phyloP scores from a whole-genome alignment of 2,113 vertebrate genomes.

The Phylloscopus trochiloides region DNA sequence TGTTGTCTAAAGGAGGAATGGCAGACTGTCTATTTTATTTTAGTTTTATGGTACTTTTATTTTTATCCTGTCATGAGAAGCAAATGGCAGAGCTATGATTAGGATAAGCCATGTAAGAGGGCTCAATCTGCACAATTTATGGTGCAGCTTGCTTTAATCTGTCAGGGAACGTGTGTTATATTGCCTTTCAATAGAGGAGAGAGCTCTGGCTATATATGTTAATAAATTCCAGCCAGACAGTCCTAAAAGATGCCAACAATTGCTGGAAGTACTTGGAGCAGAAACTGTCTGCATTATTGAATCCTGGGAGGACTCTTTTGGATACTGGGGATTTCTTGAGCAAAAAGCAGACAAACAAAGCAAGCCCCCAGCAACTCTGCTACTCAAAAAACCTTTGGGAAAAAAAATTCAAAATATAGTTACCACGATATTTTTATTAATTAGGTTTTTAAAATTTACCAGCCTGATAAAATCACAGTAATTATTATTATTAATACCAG shows the following conservation, averaged over 20 bases:
- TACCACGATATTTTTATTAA: neutral
- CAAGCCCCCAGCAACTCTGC: neutral
- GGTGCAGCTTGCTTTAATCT: slow-evolving; percentile 63
- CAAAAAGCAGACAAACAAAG: neutral
- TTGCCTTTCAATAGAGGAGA: slow-evolving; percentile 37
- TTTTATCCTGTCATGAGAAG: slow-evolving; percentile 70
- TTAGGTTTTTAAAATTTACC: neutral
- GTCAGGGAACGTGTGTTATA: slow-evolving; percentile 36
- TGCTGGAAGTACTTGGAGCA: slow-evolving; percentile 31
- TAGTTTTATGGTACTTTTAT: slow-evolving; percentile 68
- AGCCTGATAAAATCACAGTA: neutral
- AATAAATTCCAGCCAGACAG: slow-evolving; percentile 53
- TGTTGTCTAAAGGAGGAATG: slow-evolving; percentile 63
- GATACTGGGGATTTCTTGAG: neutral
- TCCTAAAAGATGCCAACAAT: slow-evolving; percentile 40
- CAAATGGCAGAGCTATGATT: slow-evolving; percentile 66
- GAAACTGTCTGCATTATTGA: neutral
- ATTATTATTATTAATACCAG: neutral
- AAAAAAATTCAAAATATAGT: neutral
- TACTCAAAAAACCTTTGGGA: neutral
- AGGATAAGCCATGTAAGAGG: slow-evolving; percentile 43
- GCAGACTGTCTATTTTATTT: slow-evolving; percentile 68
- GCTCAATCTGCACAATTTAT: slow-evolving; percentile 58
- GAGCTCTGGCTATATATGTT: slow-evolving; percentile 47
- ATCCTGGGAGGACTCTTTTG: neutral